Percentiles rank a stretch among this genome's conserved stretches.
Conservation (phyloP, 1,140 invertebrate species). For the Laupala kohalensis region DNA sequence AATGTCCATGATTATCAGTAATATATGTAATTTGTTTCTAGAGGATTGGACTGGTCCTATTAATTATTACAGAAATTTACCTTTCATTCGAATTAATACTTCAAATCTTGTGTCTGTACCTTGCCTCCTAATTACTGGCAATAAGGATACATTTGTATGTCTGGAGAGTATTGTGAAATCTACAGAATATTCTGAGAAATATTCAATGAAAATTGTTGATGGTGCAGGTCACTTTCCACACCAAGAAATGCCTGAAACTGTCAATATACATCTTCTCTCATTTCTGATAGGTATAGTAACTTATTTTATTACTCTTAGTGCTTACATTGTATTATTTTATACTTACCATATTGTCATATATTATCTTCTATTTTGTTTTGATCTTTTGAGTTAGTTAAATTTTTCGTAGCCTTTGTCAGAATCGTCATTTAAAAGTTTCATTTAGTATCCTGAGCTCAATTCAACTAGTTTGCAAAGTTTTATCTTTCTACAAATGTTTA, state of each 20-base stretch:
- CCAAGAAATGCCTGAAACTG: constrained; percentile 50
- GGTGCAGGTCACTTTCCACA: constrained; percentile 60
- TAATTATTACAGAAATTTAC: constrained; percentile 56
- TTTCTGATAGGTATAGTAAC: constrained; percentile 44
- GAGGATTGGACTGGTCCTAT: constrained; percentile 65
- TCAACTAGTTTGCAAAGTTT: no score
- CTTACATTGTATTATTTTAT: no score
- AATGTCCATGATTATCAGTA: neutral
- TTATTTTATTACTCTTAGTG: neutral
- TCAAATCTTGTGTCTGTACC: constrained; percentile 32
- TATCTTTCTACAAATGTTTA: no score
- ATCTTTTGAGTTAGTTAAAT: no score
- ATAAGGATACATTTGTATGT: constrained; percentile 39
- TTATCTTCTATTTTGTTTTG: no score
- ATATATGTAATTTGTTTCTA: constrained; percentile 19
- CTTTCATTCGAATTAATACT: constrained; percentile 29
- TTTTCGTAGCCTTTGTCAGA: no score
- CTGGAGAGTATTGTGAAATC: constrained; percentile 53
- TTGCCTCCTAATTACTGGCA: constrained; percentile 52
- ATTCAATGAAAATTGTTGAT: constrained; percentile 49
- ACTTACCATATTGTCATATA: no score
- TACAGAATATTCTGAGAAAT: constrained; percentile 46
- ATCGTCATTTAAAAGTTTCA: no score
- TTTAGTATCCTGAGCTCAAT: no score
- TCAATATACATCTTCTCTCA: constrained; percentile 51